A percentile compares a stretch with the other conserved stretches of the same genome.
These are phyloP conservation scores for Oreohelix idahoensis DNA, from an alignment of 1,140 invertebrate species.

Conservation along the genomic window DNA sequence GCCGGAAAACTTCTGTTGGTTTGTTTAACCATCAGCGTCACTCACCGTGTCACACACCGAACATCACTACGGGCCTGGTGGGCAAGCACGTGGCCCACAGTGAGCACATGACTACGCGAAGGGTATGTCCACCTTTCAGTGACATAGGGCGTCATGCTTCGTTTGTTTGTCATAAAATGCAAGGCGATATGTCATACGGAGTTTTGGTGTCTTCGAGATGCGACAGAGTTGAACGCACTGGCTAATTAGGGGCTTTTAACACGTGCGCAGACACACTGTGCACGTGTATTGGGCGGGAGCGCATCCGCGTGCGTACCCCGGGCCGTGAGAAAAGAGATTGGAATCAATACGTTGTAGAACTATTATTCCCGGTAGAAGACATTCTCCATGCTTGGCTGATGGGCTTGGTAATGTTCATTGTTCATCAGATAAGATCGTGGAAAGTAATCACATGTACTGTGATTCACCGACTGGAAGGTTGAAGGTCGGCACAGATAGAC, in stretches of 20 bases:
- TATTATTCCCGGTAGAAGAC: neutral
- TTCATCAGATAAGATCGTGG: neutral
- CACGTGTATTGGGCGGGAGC: neutral
- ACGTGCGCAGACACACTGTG: neutral
- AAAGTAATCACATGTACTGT: neutral
- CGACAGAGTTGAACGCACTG: neutral
- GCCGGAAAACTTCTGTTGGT: no score
- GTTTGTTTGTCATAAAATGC: neutral
- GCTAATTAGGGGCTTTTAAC: constrained; percentile 14
- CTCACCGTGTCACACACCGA: neutral
- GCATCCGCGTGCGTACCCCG: neutral
- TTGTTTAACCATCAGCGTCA: neutral
- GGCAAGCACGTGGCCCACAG: neutral
- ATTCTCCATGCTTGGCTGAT: neutral
- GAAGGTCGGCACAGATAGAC: no score
- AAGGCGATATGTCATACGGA: neutral
- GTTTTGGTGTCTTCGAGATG: neutral
- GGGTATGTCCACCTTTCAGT: neutral
- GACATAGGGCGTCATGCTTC: neutral
- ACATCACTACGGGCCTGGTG: neutral
- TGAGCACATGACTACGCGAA: neutral
- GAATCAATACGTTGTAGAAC: neutral
- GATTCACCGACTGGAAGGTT: neutral
- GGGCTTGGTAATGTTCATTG: neutral
- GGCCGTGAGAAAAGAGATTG: neutral